Conservation (phyloP, 2,797 vertebrate genomes). For the Apodemus agrarius region DNA sequence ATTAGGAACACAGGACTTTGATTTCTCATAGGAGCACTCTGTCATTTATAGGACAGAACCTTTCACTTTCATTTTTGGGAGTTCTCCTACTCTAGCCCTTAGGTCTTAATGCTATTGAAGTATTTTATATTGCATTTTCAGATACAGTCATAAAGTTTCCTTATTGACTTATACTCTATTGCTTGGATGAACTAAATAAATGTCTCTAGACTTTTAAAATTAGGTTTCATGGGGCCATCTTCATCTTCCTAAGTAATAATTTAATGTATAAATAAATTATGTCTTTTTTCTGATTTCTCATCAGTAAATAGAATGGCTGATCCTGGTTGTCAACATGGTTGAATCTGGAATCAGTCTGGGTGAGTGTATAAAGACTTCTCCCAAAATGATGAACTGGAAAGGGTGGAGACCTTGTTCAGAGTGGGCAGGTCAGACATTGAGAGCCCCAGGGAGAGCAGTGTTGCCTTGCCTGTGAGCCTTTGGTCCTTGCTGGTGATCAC, state of each 20-base stretch:
- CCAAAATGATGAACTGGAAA: not conserved
- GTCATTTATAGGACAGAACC: not conserved
- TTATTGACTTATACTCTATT: not conserved
- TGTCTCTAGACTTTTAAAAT: not conserved
- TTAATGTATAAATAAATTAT: not conserved
- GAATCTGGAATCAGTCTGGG: not conserved
- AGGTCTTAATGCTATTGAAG: not conserved
- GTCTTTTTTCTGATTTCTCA: not conserved
- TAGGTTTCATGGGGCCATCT: not conserved
- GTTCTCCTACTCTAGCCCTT: not conserved
- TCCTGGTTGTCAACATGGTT: not conserved
- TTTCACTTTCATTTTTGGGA: not conserved
- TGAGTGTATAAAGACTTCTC: not conserved
- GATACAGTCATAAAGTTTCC: not conserved
- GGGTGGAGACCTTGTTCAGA: not conserved
- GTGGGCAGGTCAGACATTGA: too few relatives aligned
- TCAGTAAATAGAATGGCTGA: not conserved
- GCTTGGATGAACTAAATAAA: not conserved
- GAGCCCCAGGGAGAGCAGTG: not conserved
- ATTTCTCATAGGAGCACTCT: not conserved
- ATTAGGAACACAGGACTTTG: not conserved
- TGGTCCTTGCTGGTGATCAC: not conserved
- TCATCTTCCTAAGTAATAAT: not conserved
- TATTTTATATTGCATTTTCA: not conserved
- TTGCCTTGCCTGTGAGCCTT: not conserved